Evolutionary conservation across 2,888 invertebrate species (phyloP).

Genomic region (Camponotus fellah): DNA sequence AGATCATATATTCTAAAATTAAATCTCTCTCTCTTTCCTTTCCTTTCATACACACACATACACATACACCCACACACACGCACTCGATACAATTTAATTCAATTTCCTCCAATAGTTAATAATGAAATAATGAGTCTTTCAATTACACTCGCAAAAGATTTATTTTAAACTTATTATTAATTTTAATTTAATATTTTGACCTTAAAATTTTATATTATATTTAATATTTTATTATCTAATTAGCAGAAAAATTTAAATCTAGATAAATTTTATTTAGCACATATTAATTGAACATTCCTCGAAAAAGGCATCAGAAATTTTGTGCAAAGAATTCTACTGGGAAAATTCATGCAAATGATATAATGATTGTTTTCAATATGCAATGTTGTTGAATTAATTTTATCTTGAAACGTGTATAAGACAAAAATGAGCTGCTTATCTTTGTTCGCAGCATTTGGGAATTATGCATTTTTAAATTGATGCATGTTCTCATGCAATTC

Average conservation of each 20-base stretch:
- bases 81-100: background rate
- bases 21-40: background rate
- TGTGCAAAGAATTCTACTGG: background rate
- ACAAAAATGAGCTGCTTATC: conserved; percentile 23
- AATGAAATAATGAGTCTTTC: background rate
- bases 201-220: conserved; percentile 1
- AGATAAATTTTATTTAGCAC: background rate
- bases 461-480: conserved; percentile 17
- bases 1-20: background rate
- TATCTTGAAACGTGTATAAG: background rate
- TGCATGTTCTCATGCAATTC: background rate
- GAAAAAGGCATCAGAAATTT: background rate
- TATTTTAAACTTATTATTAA: background rate
- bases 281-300: background rate
- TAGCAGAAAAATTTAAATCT: background rate
- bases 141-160: background rate
- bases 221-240: background rate
- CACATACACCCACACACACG: background rate
- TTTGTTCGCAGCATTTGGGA: background rate
- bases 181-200: background rate
- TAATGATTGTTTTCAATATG: background rate
- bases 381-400: background rate
- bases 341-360: background rate
- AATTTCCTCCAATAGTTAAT: background rate
- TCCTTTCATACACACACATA: no score